Conservation (phyloP, 2,888 invertebrate species). For the Ectemnius continuus region DNA sequence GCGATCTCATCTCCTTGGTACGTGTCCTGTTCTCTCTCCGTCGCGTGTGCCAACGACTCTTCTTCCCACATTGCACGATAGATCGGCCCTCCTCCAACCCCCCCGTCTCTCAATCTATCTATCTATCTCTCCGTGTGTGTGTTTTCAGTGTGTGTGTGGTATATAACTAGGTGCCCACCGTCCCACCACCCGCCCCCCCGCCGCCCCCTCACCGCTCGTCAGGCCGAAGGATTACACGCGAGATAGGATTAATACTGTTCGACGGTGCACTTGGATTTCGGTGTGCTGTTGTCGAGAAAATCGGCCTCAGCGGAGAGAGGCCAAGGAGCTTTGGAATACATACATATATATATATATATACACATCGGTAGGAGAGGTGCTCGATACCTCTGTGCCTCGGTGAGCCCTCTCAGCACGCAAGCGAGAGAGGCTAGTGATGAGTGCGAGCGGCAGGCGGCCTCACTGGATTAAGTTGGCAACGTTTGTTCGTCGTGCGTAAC, state of each 20-base stretch:
- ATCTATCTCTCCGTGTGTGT: conserved; percentile 8
- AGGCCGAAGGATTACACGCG: neutral
- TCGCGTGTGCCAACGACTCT: conserved; percentile 20
- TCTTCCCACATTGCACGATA: no score
- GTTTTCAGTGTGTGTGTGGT: conserved; percentile 26
- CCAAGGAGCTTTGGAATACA: no score
- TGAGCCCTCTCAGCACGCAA: no score
- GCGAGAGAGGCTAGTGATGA: neutral
- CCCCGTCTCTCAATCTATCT: no score
- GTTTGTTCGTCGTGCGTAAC: neutral
- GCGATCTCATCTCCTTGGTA: conserved; percentile 65
- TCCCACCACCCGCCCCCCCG: neutral
- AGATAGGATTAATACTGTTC: neutral
- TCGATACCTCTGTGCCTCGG: no score
- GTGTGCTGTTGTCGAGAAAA: no score
- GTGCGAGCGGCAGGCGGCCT: neutral
- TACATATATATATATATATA: no score
- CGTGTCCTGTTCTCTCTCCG: conserved; percentile 36
- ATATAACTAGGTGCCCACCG: conserved; percentile 31
- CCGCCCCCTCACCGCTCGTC: no score
- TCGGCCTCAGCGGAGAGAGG: no score
- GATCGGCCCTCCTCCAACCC: no score
- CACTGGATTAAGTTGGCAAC: neutral
- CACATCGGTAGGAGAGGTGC: no score
- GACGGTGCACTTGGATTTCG: neutral